Base-by-base conservation (phyloP, 2,888 invertebrate genomes). In the Cheilosia vernalis region DNA sequence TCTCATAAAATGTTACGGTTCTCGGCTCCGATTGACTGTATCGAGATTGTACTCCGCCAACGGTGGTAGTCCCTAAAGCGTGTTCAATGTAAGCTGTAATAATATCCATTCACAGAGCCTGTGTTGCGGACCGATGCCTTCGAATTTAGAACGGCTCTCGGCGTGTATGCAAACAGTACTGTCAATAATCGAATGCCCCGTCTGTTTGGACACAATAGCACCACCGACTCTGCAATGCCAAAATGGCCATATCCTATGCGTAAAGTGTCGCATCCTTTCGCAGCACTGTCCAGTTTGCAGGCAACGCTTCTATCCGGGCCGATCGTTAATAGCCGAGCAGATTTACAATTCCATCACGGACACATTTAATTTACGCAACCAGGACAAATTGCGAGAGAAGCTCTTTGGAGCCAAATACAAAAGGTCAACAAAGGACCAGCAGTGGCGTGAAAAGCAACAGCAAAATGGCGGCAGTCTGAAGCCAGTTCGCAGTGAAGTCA, bases 211-310 rank as follows among this genome's bases (percentile, higher is more conserved):
- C 87, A 94, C 94, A 67, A 94, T 94, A 78, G 90, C 92, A 47
- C 94, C 95, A 13, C 95, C 95, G 4, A 93, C 94, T 0, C 93
- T 94, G 87, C 95, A 95, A 88, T 95, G 95, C 88, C 94, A 94
- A 70, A 94, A 95, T 88, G 95, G 95, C 0, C 95, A 95, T 89
- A 92, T 95, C 83, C 93, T 95, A 56, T 95, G 95, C 89, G 92
- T 93, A 42, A 92, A 92, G 78, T 95, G 95, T 88, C 93, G 94
- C 88, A 91, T 93, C 17, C 94, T 94, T 89, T 93, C 94, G 21
- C 93, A 93, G 83, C 92, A 93, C 74, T 95, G 95, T 89, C 95
- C 95, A 0, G 93, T 95, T 3, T 95, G 95, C 88, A 92, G 95
- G 49, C 93, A 94, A 53, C 92, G 93, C 87, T 93, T 93, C 76